Evolutionary conservation across 2,888 invertebrate genomes (phyloP).

Genomic region (Leucophora obtusa): DNA sequence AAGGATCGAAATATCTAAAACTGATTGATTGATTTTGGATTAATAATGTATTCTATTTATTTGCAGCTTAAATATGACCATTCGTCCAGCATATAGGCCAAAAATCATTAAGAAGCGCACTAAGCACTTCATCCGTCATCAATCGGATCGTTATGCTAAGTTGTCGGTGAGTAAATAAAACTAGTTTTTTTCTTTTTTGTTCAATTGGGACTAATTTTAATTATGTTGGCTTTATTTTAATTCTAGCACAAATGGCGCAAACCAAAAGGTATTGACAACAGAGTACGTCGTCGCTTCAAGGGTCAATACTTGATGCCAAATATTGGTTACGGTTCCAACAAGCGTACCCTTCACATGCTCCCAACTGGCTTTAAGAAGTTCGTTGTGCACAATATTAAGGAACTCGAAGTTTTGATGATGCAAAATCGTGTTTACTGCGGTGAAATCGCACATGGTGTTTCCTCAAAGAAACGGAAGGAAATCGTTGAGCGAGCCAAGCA

Average conservation of each 20-base stretch:
- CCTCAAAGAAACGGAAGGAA: slow-evolving; percentile 96
- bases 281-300: slow-evolving; percentile 99
- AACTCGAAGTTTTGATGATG: slow-evolving; percentile 99
- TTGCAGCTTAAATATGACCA: slow-evolving; percentile 86
- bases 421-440: slow-evolving; percentile 98
- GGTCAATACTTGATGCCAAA: slow-evolving; percentile 99
- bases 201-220: too few species aligned
- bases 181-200: neutral
- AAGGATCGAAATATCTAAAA: too few species aligned
- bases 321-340: slow-evolving; percentile 98
- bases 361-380: slow-evolving; percentile 99
- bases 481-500: slow-evolving; percentile 99
- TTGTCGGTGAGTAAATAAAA: slow-evolving; percentile 84
- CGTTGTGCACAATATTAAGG: slow-evolving; percentile 92
- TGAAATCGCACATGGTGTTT: slow-evolving; percentile 98
- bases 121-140: slow-evolving; percentile 98
- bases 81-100: slow-evolving; percentile 92
- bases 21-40: too few species aligned
- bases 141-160: slow-evolving; percentile 98
- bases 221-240: slow-evolving; percentile 49
- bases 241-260: slow-evolving; percentile 97
- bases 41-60: slow-evolving; percentile 26
- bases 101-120: slow-evolving; percentile 97
- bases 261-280: slow-evolving; percentile 99
- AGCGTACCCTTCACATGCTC: slow-evolving; percentile 96